Base-by-base conservation (phyloP, 2,113 vertebrate species). In the Hypanus sabinus region DNA sequence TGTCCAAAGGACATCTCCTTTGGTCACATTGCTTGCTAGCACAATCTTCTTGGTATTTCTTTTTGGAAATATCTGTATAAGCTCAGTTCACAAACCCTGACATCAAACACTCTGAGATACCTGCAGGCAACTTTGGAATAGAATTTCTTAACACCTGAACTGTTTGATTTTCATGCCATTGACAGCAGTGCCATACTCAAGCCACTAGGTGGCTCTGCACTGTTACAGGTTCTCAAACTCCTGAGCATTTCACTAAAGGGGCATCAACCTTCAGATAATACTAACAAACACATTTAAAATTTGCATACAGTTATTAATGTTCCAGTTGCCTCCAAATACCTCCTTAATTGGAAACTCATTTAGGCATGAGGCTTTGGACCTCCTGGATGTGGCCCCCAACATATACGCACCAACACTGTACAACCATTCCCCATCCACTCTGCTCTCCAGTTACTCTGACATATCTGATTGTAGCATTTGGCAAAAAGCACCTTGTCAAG, bases 201-300 rank as follows among this genome's bases (percentile, higher is more conserved):
- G 33, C 30, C 85, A 90, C 27, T 9, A n/a, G 85, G 85, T 88
- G 85, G 30, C 85, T 65, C 85, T 88, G 27, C 83, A 33, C 30
- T 14, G 5, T 33, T 20, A 30, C 62, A 12, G 5, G 60, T 90
- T 62, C 60, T 33, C 83, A 62, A 90, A 90, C n/a, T 33, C 55
- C 5, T 77, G 10, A 55, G 55, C 46, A 60, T 85, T 57, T 55
- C 2, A 85, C 55, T 85, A 22, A 85, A 18, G 7, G 24, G 46
- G 22, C 27, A 0, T 20, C 62, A 65, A 65, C 85, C n/a, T 33
- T 90, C 20, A 18, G 16, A 90, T 18, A 90, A 68, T 20, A 20
- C 65, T 90, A 65, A 90, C n/a, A 62, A 65, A 90, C n/a, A 88
- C 20, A 60, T 30, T n/a, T 88, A 88, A 88, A 16, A 65, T 90